Evolutionary conservation across 2,113 vertebrate species (phyloP), one percentile per base, ranked within the genome.

Genomic region (Ictalurus punctatus): DNA sequence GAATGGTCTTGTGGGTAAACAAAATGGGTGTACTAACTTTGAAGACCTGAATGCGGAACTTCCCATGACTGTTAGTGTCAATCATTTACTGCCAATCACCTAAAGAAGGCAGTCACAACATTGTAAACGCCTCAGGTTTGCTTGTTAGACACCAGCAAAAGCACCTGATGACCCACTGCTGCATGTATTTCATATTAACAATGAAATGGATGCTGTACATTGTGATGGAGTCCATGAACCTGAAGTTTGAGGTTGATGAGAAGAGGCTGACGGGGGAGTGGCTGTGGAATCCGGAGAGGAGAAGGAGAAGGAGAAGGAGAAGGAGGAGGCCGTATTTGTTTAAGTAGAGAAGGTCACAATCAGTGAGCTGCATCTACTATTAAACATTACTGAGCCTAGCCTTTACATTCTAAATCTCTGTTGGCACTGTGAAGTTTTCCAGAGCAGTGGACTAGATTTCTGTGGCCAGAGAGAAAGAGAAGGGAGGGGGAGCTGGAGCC

Each of bases 81-180:
- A 95, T 95, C 93, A 95, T 95, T 96, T 89, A 95, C 94, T 93
- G 92, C 89, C 85, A 86, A 87, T 94, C 90, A 93, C 92, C 92
- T 92, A 91, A 91, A 91, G 93, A 92, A 93, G 92, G 88, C 67
- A 92, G 91, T 90, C 92, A 88, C 91, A 86, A 40, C 56, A 74
- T 86, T 90, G 90, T 89, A 92, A 93, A 90, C 85, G 74, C 76
- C 88, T 92, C 69, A 90, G 90, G 94, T 93, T 94, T 76, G 83
- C 76, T 71, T 90, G 87, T 94, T 86, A 93, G 93, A 94, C 92
- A 95, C 93, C 93, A 90, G 93, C 93, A 90, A 92, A 92, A 91
- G 48, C 81, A 85, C 48, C 74, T 86, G 61, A 71, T 71, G 71
- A 58, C 71, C 54, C 30, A n/a, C 10, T 58, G 61, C 27, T 16